Base-by-base conservation (phyloP, 2,113 vertebrate species). In the Pangasianodon gigas region DNA sequence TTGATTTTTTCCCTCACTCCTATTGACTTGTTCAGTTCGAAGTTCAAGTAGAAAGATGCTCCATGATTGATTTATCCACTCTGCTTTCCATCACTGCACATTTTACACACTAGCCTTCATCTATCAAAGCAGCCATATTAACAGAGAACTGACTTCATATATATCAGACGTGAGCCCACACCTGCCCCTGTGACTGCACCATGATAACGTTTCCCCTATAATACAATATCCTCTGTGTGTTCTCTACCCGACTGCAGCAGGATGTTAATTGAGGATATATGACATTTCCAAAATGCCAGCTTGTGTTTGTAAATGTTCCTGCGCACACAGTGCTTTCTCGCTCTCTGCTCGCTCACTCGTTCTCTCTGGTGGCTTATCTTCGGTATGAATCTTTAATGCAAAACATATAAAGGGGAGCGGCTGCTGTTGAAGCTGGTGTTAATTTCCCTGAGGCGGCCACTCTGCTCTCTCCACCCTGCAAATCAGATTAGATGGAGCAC, bases 401-500 rank as follows among this genome's bases (percentile, higher is more conserved):
- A 89, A 86, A 69, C 74, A 69, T 77, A 90, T 89, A 84, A 77
- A 90, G 58, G 13, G n/a, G 51, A 51, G 56, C 54, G 41, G 84
- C 58, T 80, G 65, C 67, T 89, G 85, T 79, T 84, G 84, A 87
- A 86, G 41, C 54, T 60, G 81, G 18, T 89, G 52, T 90, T 89
- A 58, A 87, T 90, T 89, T 87, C 89, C 69, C 82, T 37, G 88
- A 69, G 80, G 80, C 29, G 18, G 44, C 29, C 24, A 21, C 90
- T 84, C 54, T 29, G 32, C 69, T 87, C 91, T 41, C 11, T 88
- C 41, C 77, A 24, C 84, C 86, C 89, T 86, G 80, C 84, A 89
- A 54, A 87, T 92, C 86, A 91, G 84, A 90, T 92, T 92, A 92
- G 46, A 84, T 13, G 88, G 86, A 74, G 87, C 84, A 93, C 91